Evolutionary conservation across 2,888 invertebrate species (phyloP), one percentile per base, ranked within the genome.

Genomic region (Copidosoma aretas): DNA sequence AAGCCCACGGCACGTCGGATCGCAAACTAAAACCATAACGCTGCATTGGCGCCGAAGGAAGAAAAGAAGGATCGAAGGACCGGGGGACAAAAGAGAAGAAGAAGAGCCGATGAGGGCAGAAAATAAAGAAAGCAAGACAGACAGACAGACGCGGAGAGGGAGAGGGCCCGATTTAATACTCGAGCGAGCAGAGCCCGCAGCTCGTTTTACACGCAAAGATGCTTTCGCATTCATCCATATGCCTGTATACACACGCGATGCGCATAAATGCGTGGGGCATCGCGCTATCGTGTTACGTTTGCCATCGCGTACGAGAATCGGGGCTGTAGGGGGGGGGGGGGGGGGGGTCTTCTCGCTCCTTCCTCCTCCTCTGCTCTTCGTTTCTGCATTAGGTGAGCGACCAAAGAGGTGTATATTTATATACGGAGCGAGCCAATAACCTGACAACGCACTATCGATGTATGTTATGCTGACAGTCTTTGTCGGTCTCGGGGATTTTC

Each of bases 121-220:
- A 43, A 17, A 22, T 10, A 54, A 60, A 19, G 43, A 43, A 54
- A 64, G 21, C 21, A 32, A 49, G 65, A 60, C 62, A n/a, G n/a
- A n/a, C n/a, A n/a, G n/a, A n/a, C n/a, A n/a, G n/a, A n/a, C n/a
- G n/a, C n/a, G 52, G 62, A 58, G 41, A 57, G 54, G 59, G 65
- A 52, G 49, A 56, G 71, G 67, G 77, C 75, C 80, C 82, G 82
- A 83, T 83, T 83, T 83, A 83, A 83, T 83, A 81, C 82, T 79
- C 78, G 80, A 82, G 73, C 79, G 82, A 8, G 32, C 32, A 32
- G 8, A 81, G 75, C 78, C 80, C 75, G 78, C 81, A 81, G 80
- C 82, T 83, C 83, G 81, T 82, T 83, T 83, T 83, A 83, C 83
- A 82, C 79, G 19, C 82, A 17, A 8, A 82, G 81, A 82, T 82